Base-by-base conservation (phyloP, 2,797 vertebrate species). In the Sebastes dallii region DNA sequence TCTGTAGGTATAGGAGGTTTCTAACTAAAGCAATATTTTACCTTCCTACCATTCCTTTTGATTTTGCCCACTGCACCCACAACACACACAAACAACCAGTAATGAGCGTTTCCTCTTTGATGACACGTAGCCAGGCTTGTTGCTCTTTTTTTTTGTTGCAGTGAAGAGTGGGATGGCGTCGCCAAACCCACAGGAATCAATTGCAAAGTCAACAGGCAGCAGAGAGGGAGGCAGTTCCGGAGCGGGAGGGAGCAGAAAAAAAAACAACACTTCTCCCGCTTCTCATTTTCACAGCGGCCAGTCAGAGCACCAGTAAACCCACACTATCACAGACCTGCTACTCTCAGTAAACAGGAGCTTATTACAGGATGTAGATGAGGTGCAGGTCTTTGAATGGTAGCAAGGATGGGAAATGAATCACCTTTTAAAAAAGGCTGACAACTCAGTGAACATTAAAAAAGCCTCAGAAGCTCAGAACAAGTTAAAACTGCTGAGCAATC, bases 151-250 rank as follows among this genome's bases (percentile, higher is more conserved):
- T 84, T 83, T 70, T 70, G 83, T 74, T 77, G 74, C 54, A 72
- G 81, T 39, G n/a, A 83, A 87, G 80, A 87, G 89, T 86, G 81
- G 81, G 86, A 88, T 80, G 83, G 86, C 66, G 80, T 87, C 68
- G 88, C 60, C 88, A 84, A 91, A 90, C 83, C 87, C 83, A 78
- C 87, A 89, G 84, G 85, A 94, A 87, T 93, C 89, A 88, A 86
- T 81, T 81, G 84, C 86, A 87, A 88, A 92, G 88, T 92, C 92
- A 90, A 92, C 80, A 93, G 75, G 86, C 85, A 65, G 66, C 58
- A 67, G 82, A 42, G 80, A 82, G 87, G 75, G 83, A 76, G 85
- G 75, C 72, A 75, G 85, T 92, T 93, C 91, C 89, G 84, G 89
- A 90, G 88, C n/a, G 3, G 18, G 59, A 30, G 77, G 66, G 32